Evolutionary conservation across 1,140 invertebrate genomes (phyloP), one percentile per base, ranked within the genome.

Genomic region (Tachypleus tridentatus): DNA sequence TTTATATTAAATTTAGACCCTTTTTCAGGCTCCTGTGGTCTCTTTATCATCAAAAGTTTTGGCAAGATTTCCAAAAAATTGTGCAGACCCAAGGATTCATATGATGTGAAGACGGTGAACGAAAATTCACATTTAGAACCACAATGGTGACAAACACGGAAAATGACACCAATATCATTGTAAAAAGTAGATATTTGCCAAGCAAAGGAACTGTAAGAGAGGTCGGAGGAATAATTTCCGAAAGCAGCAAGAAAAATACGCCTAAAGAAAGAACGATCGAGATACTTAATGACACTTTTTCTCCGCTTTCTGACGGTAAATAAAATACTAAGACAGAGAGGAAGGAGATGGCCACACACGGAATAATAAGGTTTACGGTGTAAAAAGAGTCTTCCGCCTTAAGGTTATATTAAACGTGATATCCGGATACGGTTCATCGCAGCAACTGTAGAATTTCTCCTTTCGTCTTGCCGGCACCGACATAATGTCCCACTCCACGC

Each of bases 291-390:
- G 94, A 95, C 71, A 98, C 77, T 76, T 98, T 97, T 78, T 98
- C 95, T 65, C 95, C 94, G 57, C 92, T 95, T 79, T 98, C 94
- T 61, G 93, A 96, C 56, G 97, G 97, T 69, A 99, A 78, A 77
- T 98, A 98, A 80, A 99, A 99, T 64, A 99, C 97, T 47, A 98
- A 81, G n/a, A 98, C 91, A 59, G 95, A 97, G 47, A 99, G 84
- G 78, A 97, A 98, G 51, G 93, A 96, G 73, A 94, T 93, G 61
- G 92, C 93, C 57, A 97, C 91, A 75, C 91, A 96, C 49, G 93
- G 93, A 72, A 95, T 93, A 72, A 96, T 96, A 63, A 96, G 82
- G 77, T 96, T 97, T 71, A 96, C 91, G 11, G 93, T 94, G 81
- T 97, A 97, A 80, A 97, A 48, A 97, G 84, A 47, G 93, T 97